phyloP scores from a whole-genome alignment of 2,888 invertebrate genomes.

The Oscheius onirici region DNA sequence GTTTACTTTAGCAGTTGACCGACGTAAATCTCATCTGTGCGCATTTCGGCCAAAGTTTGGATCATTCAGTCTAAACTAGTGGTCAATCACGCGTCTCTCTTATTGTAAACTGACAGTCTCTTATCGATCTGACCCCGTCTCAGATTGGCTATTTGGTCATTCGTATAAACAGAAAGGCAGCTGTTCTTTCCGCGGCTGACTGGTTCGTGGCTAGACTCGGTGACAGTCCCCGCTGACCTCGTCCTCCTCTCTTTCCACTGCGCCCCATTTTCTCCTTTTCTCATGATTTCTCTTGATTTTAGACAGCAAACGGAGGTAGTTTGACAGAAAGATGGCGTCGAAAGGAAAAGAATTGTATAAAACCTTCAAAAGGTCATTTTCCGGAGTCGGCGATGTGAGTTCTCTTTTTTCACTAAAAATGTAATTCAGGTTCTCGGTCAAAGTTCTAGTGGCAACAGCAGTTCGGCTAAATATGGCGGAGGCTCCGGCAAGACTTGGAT shows the following conservation, averaged over 20 bases:
- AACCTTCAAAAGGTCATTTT: conserved; percentile 65
- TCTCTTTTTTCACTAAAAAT: too few relatives aligned
- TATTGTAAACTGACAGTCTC: conserved; percentile 8
- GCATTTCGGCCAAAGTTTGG: not conserved
- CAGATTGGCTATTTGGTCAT: not conserved
- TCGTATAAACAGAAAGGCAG: too few relatives aligned
- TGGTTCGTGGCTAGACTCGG: conserved; percentile 14
- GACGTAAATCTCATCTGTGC: not conserved
- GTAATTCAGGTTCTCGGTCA: conserved; percentile 30
- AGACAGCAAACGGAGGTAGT: not conserved
- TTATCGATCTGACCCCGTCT: not conserved
- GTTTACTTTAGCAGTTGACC: conserved; percentile 6
- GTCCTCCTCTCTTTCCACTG: not conserved
- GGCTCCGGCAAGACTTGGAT: conserved; percentile 62
- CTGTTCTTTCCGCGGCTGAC: conserved; percentile 7
- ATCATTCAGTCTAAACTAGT: not conserved
- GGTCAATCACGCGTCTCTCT: not conserved
- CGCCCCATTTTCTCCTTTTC: conserved; percentile 8
- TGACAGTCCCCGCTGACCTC: conserved; percentile 11
- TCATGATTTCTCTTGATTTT: conserved; percentile 3
- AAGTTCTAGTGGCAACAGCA: conserved; percentile 31
- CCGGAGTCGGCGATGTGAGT: conserved; percentile 36
- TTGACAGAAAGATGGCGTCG: conserved; percentile 39
- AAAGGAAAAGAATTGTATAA: conserved; percentile 62
- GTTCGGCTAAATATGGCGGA: conserved; percentile 45